Base-by-base conservation (phyloP, 2,888 invertebrate genomes). In the Drosophila austrosaltans region DNA sequence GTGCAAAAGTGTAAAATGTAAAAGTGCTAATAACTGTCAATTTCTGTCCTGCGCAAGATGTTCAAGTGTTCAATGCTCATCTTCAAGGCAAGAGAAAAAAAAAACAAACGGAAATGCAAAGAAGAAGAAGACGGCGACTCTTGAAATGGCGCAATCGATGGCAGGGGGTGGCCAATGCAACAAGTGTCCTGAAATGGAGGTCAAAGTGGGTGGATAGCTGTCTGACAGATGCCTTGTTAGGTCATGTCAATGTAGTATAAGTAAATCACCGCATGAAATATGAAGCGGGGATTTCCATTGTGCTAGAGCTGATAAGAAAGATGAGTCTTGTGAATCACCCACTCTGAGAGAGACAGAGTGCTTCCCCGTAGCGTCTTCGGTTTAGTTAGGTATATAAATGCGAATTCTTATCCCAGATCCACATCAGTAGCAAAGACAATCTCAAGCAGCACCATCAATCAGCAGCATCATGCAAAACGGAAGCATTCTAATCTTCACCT, bases 391-490 rank as follows among this genome's bases (percentile, higher is more conserved):
- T 61, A 20, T 58, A 86, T 83, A 74, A 69, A 83, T 77, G 58
- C 58, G 7, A 40, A 12, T 62, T 40, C 44, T 48, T 20, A 16
- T 6, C 36, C 16, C 40, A 61, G n/a, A 28, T 6, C 25, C 42
- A 4, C 75, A 86, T 76, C 86, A 83, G 72, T 76, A 20, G 59
- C 39, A 36, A 36, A 36, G 36, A 36, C 36, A 56, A 25, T 12
- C 56, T 8, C n/a, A 32, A 53, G 53, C 53, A 54, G 67, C 39
- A 0, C 16, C 16, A 16, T 12, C 44, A 32, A 59, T n/a, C 22
- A 44, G n/a, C 10, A 69, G 48, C 48, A 76, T 12, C 62, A 83
- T 86, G 83, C 77, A 88, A 30, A 78, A 56, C 53, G 65, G 65
- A 69, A 82, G 62, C 75, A 72, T 74, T 61, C 12, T 83, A 28